Conservation (phyloP, 2,888 invertebrate genomes). For the Papilio gigon region DNA sequence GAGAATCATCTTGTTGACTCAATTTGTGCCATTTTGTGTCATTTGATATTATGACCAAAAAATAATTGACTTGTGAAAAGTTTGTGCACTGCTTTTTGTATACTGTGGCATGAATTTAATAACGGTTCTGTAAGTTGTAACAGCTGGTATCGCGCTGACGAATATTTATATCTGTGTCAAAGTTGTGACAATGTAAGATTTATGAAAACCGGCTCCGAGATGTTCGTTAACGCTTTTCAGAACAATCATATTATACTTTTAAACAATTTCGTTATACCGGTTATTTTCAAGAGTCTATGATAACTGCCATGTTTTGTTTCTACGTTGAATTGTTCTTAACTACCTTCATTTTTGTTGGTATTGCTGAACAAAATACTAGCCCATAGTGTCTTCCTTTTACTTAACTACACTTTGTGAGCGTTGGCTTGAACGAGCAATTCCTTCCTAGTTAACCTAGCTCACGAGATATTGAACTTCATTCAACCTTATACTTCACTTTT, state of each 20-base stretch:
- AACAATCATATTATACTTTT: conserved; percentile 19
- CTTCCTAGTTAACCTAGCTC: too few species aligned
- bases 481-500: too few species aligned
- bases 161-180: conserved; percentile 40
- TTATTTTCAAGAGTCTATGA: background rate
- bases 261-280: conserved; percentile 2
- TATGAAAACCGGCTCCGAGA: conserved; percentile 30
- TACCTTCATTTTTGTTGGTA: too few species aligned
- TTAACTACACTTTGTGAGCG: too few species aligned
- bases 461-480: too few species aligned
- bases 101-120: conserved; percentile 36
- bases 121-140: conserved; percentile 38
- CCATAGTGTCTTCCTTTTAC: too few species aligned
- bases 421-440: too few species aligned
- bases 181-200: conserved; percentile 38
- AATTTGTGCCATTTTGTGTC: background rate
- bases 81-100: conserved; percentile 17
- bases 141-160: conserved; percentile 39
- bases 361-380: too few species aligned
- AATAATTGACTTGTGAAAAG: background rate
- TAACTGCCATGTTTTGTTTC: background rate
- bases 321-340: too few species aligned
- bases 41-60: background rate
- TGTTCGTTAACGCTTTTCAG: conserved; percentile 28
- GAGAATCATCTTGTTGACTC: too few species aligned